Conservation (phyloP, 2,797 vertebrate species). For the Prionace glauca region DNA sequence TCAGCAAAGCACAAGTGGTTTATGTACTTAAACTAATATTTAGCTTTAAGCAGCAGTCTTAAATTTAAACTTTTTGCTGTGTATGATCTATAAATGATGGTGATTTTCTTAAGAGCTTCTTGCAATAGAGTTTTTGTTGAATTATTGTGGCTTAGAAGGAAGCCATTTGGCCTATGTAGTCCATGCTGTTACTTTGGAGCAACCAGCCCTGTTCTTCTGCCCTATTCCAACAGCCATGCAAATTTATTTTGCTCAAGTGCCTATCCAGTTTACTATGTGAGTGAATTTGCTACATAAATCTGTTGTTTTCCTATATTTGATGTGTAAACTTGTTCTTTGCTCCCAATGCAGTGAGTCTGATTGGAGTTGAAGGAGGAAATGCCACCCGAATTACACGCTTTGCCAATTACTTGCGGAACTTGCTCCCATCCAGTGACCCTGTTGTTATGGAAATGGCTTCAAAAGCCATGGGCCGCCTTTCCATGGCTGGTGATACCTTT, state of each 20-base stretch:
- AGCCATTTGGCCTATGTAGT: neutral
- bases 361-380: slow-evolving; percentile 94
- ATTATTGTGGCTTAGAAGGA: neutral
- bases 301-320: neutral
- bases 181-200: neutral
- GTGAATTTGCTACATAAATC: neutral
- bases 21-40: neutral
- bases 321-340: slow-evolving; percentile 36
- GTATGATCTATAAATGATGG: neutral
- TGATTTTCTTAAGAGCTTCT: neutral
- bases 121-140: neutral
- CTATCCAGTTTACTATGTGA: neutral
- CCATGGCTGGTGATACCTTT: slow-evolving; percentile 95
- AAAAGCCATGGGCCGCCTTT: slow-evolving; percentile 91
- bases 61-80: neutral
- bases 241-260: neutral
- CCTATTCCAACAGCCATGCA: neutral
- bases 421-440: slow-evolving; percentile 89
- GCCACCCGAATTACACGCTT: slow-evolving; percentile 93
- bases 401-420: slow-evolving; percentile 93
- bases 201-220: neutral
- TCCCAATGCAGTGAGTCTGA: slow-evolving; percentile 76
- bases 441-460: slow-evolving; percentile 98
- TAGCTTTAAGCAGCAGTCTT: neutral
- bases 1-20: neutral